phyloP scores from a whole-genome alignment of 2,888 invertebrate genomes.

The Tinea pellionella region DNA sequence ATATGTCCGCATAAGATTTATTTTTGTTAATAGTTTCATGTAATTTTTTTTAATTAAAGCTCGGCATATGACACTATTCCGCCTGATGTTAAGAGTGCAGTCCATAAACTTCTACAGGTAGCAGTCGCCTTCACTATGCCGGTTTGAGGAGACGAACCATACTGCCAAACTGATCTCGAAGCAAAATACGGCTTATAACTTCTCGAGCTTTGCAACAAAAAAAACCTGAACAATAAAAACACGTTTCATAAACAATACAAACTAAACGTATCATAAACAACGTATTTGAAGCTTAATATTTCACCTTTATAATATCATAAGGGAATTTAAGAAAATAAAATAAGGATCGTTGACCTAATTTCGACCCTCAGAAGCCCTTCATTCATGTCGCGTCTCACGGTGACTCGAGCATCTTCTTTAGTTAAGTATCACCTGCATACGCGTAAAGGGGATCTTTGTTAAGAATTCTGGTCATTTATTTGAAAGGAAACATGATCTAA shows the following conservation, averaged over 20 bases:
- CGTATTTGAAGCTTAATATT: no score
- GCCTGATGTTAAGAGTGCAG: no score
- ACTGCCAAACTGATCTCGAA: no score
- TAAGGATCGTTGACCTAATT: not conserved
- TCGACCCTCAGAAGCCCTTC: not conserved
- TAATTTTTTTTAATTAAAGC: no score
- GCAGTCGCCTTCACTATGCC: no score
- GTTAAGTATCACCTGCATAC: not conserved
- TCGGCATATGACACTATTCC: no score
- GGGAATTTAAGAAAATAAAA: not conserved
- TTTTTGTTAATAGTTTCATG: not conserved
- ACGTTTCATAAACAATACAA: not conserved
- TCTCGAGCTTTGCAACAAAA: no score
- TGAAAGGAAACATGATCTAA: no score
- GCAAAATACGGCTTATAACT: no score
- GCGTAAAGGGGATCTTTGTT: not conserved
- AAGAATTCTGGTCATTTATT: not conserved
- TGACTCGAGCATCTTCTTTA: not conserved
- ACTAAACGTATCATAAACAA: no score
- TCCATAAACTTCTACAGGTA: no score
- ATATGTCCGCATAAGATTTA: not conserved
- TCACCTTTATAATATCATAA: not conserved
- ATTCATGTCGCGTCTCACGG: not conserved
- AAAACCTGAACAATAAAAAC: slow-evolving; percentile 15
- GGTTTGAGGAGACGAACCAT: no score